Evolutionary conservation across 1,140 invertebrate genomes (phyloP).

Genomic region (Musca domestica): DNA sequence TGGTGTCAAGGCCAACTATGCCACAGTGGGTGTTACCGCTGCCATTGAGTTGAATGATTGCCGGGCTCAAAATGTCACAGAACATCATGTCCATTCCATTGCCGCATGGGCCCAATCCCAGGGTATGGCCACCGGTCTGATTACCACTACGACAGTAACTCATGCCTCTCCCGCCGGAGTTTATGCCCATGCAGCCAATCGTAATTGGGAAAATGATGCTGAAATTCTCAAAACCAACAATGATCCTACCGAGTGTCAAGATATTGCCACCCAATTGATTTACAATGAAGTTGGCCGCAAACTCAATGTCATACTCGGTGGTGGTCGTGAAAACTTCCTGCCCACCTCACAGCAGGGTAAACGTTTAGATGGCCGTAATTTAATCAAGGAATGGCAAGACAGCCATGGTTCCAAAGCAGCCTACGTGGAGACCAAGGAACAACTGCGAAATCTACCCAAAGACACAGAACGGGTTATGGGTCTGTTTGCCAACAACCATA

Average conservation of each 20-base stretch:
- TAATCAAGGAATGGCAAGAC: conserved; percentile 70
- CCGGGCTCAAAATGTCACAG: conserved; percentile 54
- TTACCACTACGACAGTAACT: conserved; percentile 76
- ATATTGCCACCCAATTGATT: conserved; percentile 74
- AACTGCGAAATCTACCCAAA: conserved; percentile 50
- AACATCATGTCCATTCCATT: conserved; percentile 64
- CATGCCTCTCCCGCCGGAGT: conserved; percentile 73
- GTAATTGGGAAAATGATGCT: conserved; percentile 76
- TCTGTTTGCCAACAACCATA: conserved; percentile 58
- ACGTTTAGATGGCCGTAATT: conserved; percentile 67
- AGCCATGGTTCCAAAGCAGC: conserved; percentile 50
- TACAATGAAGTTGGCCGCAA: conserved; percentile 63
- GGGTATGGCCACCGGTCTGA: conserved; percentile 66
- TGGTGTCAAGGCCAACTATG: conserved; percentile 78
- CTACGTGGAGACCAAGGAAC: conserved; percentile 66
- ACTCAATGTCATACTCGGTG: conserved; percentile 71
- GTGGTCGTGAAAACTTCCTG: conserved; percentile 68
- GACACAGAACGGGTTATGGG: conserved; percentile 55
- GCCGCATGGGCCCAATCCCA: conserved; percentile 68
- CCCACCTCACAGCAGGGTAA: conserved; percentile 53
- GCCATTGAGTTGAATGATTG: conserved; percentile 62
- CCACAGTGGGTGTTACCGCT: conserved; percentile 70
- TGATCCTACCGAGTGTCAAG: conserved; percentile 58
- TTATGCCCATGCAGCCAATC: conserved; percentile 71
- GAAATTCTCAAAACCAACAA: conserved; percentile 55